Base-by-base conservation (phyloP, 2,888 invertebrate genomes). In the Drosophila subquinaria region DNA sequence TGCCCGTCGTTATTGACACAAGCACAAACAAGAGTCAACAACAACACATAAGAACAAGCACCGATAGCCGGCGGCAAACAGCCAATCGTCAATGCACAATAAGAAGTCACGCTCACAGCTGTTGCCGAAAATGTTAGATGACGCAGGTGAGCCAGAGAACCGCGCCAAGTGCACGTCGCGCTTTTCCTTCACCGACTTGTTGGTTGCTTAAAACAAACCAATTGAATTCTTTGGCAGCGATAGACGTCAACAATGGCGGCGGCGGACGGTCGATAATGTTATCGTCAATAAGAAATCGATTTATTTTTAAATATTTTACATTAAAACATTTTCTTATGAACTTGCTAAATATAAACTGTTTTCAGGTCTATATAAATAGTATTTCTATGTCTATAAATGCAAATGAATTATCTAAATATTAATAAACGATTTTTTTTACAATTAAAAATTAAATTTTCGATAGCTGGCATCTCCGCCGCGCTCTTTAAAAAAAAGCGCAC, bases 391-490 rank as follows among this genome's bases (percentile, higher is more conserved):
- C 6, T 38, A 8, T 38, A n/a, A 6, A n/a, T n/a, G 3, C 5
- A 4, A 27, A 9, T 36, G 4, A 42, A 20, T 10, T 13, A 11
- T 23, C 2, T 2, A 0, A 13, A 23, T n/a, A 8, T 3, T 27
- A n/a, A 23, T 5, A 13, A 27, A 4, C 11, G 20, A 11, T 15
- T 48, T 23, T 27, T 13, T 23, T 6, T 3, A 27, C 36, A 2
- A n/a, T 11, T 11, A 43, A 8, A 27, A 43, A 52, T 13, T 11
- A 4, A 13, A 9, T 10, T 15, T 30, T 55, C 47, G 50, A 55
- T 47, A 38, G 23, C 48, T 79, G 75, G 79, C 79, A 79, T 45
- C 63, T 35, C 79, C 50, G 35, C 57, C 80, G 76, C 76, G 70
- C 64, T 20, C 56, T 79, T 76, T 79, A 9, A 70, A 76, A 62